Evolutionary conservation across 2,113 vertebrate species (phyloP).

Genomic region (Lethenteron camtschaticum): DNA sequence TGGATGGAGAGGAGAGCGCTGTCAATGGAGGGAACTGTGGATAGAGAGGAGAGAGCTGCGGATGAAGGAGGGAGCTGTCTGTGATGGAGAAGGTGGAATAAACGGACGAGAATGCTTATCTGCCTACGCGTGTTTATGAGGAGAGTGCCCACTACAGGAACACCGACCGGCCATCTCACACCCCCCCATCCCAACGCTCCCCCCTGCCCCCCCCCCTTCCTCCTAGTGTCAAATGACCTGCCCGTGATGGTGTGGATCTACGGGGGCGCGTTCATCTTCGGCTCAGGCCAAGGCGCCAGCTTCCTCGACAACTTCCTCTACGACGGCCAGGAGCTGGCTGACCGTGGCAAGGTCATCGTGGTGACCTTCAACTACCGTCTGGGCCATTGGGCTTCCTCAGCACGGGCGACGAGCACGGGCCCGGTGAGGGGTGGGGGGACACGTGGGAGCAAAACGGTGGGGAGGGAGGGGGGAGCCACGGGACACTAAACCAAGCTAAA

Average conservation of each 20-base stretch:
- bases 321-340: slow-evolving; percentile 45
- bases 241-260: slow-evolving; percentile 79
- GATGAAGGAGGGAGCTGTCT: too few relatives aligned
- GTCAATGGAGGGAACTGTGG: too few relatives aligned
- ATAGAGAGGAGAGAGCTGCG: too few relatives aligned
- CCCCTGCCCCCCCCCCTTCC: not conserved
- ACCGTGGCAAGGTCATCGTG: slow-evolving; percentile 57
- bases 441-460: not conserved
- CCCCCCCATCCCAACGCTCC: not conserved
- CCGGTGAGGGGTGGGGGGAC: slow-evolving; percentile 21
- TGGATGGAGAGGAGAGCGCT: too few relatives aligned
- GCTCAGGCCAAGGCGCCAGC: slow-evolving; percentile 38
- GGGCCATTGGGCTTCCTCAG: slow-evolving; percentile 68
- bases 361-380: slow-evolving; percentile 65
- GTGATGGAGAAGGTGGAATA: too few relatives aligned
- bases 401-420: slow-evolving; percentile 38
- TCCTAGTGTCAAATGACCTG: slow-evolving; percentile 39
- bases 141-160: too few relatives aligned
- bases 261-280: slow-evolving; percentile 47
- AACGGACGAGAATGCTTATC: too few relatives aligned
- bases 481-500: not conserved
- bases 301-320: slow-evolving; percentile 58
- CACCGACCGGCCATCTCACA: too few relatives aligned
- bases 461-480: not conserved
- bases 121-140: too few relatives aligned